Evolutionary conservation across 1,140 invertebrate species (phyloP).

Genomic region (Polypedilum pembai): DNA sequence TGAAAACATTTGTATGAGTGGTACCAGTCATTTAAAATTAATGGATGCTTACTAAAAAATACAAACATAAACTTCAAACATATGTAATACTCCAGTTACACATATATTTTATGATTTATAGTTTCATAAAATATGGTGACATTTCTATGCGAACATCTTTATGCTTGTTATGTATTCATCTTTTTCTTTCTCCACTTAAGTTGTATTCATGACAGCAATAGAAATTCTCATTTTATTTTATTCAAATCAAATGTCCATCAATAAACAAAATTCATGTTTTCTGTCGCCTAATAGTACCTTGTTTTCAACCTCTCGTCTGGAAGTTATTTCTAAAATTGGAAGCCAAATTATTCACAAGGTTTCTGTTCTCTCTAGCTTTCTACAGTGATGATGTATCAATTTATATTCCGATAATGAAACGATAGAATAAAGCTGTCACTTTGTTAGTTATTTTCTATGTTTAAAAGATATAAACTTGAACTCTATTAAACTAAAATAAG

Average conservation of each 20-base stretch:
- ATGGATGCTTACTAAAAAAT: background rate
- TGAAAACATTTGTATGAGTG: background rate
- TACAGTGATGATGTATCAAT: background rate
- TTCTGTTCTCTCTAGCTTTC: background rate
- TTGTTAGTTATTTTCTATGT: slow-evolving; percentile 24
- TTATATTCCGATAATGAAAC: slow-evolving; percentile 3
- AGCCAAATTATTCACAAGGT: background rate
- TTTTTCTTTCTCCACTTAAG: background rate
- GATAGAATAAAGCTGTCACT: slow-evolving; percentile 3
- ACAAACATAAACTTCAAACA: background rate
- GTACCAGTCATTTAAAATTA: background rate
- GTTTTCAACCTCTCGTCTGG: background rate
- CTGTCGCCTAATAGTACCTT: background rate
- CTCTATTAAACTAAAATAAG: background rate
- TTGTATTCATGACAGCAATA: background rate
- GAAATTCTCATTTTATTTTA: slow-evolving; percentile 16
- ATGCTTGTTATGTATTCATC: background rate
- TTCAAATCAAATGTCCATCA: slow-evolving; percentile 26
- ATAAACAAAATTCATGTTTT: background rate
- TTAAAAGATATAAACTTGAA: background rate
- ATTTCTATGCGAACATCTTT: background rate
- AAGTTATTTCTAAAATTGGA: slow-evolving; percentile 23
- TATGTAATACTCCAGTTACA: slow-evolving; percentile 20
- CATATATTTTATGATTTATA: background rate
- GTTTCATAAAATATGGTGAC: slow-evolving; percentile 13